Conservation (phyloP, 2,888 invertebrate species). For the Nemotelus pantherinus region DNA sequence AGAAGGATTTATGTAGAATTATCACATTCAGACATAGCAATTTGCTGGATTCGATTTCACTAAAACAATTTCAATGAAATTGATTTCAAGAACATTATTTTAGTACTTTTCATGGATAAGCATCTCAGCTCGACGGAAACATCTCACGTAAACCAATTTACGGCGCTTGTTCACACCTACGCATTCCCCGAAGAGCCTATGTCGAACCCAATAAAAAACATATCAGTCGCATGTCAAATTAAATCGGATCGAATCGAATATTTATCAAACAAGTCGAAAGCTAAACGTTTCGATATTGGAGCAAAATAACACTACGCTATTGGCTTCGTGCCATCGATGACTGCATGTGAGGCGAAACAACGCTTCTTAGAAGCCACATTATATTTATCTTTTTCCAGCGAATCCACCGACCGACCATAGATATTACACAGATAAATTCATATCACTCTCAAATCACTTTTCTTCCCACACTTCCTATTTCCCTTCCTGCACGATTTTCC, state of each 20-base stretch:
- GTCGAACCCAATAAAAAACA: slow-evolving; percentile 30
- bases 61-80: background rate
- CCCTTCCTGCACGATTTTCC: slow-evolving; percentile 30
- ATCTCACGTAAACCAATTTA: too few species aligned
- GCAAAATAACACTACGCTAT: background rate
- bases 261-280: slow-evolving; percentile 33
- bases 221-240: slow-evolving; percentile 38
- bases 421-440: slow-evolving; percentile 34
- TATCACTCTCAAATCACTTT: slow-evolving; percentile 34
- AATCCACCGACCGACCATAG: background rate
- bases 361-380: background rate
- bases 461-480: slow-evolving; percentile 25
- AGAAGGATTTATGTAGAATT: too few species aligned
- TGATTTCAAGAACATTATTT: background rate
- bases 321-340: background rate
- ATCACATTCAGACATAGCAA: too few species aligned
- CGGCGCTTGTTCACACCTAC: background rate
- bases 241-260: slow-evolving; percentile 37
- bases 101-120: background rate
- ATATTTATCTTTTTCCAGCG: slow-evolving; percentile 11
- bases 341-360: background rate
- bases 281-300: background rate
- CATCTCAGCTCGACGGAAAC: too few species aligned
- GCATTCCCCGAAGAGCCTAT: slow-evolving; percentile 9
- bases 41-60: too few species aligned